These are phyloP conservation scores for Siphamia tubifer DNA, from an alignment of 2,113 vertebrate genomes.

Conservation along the genomic window DNA sequence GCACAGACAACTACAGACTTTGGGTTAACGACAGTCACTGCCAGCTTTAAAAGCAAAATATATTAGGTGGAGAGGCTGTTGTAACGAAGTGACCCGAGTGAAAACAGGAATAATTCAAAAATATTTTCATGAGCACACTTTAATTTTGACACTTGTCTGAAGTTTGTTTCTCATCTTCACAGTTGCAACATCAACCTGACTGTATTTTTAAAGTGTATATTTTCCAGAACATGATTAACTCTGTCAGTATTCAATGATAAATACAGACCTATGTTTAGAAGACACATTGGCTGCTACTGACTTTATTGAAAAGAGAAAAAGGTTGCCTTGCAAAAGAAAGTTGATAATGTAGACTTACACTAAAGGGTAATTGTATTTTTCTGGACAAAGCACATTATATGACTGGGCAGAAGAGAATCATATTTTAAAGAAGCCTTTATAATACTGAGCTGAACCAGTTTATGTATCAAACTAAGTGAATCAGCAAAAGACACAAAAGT, in stretches of 20 bases:
- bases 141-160: neutral
- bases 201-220: neutral
- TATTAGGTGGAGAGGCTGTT: slow-evolving; percentile 2
- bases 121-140: neutral
- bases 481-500: no score
- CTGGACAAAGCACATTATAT: neutral
- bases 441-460: no score
- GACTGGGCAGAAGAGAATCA: no score
- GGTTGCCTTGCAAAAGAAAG: neutral
- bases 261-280: neutral
- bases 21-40: slow-evolving; percentile 45
- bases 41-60: neutral
- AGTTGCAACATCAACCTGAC: neutral
- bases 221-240: neutral
- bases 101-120: neutral
- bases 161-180: neutral
- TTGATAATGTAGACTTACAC: neutral
- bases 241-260: neutral
- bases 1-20: slow-evolving; percentile 48
- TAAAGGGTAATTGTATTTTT: neutral
- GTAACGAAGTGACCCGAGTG: neutral
- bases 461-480: no score
- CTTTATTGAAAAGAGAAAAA: neutral
- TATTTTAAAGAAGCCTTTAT: no score
- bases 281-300: neutral